These are phyloP conservation scores for Zootermopsis nevadensis DNA, from an alignment of 2,888 invertebrate genomes.

Conservation along the genomic window DNA sequence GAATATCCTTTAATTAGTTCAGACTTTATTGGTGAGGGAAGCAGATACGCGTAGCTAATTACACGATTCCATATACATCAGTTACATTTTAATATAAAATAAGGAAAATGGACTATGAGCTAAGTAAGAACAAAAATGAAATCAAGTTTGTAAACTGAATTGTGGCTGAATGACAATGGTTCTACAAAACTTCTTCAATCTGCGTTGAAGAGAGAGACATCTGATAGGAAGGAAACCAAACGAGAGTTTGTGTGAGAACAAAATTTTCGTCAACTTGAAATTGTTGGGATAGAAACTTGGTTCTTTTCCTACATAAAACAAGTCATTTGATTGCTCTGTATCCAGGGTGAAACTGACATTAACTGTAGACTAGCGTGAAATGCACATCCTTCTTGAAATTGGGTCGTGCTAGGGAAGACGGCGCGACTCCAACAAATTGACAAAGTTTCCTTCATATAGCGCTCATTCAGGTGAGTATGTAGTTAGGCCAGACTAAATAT, in stretches of 20 bases:
- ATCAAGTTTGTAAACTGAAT: too few species aligned
- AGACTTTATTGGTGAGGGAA: too few species aligned
- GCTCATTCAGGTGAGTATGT: constrained; percentile 42
- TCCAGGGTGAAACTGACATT: background rate
- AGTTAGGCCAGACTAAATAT: constrained; percentile 15
- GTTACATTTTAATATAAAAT: too few species aligned
- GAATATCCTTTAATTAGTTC: too few species aligned
- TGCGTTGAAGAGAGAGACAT: too few species aligned
- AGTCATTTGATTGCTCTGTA: background rate
- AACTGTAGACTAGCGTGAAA: background rate
- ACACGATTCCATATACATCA: too few species aligned
- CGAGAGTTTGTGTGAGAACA: background rate
- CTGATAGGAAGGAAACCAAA: too few species aligned
- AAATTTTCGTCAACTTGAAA: background rate
- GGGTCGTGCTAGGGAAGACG: background rate
- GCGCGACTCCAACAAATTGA: constrained; percentile 43
- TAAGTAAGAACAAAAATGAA: too few species aligned
- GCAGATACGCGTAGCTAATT: too few species aligned
- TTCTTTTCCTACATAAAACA: constrained; percentile 2
- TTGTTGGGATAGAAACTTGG: background rate
- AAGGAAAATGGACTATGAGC: too few species aligned
- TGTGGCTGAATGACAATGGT: too few species aligned
- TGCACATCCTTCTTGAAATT: constrained; percentile 16
- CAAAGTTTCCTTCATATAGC: constrained; percentile 44
- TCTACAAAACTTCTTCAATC: too few species aligned